These are phyloP conservation scores for Penelope pileata DNA, from an alignment of 2,113 vertebrate species.

Conservation along the genomic window DNA sequence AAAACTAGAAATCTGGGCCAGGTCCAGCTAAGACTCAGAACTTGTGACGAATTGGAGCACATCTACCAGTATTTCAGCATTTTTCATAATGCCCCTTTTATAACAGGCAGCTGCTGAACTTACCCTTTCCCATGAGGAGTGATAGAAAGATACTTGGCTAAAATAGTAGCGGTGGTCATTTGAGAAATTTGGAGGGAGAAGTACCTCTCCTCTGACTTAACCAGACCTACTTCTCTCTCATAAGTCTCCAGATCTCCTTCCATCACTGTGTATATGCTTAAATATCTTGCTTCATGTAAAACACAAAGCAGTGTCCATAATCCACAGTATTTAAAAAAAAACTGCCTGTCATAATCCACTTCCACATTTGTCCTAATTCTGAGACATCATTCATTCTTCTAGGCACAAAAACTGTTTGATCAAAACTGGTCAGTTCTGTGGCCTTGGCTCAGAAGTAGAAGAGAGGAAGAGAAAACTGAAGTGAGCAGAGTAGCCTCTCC, in stretches of 20 bases:
- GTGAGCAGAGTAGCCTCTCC: background rate
- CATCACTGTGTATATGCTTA: background rate
- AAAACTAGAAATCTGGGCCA: slow-evolving; percentile 23
- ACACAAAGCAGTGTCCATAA: background rate
- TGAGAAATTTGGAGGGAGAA: background rate
- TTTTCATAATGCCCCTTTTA: background rate
- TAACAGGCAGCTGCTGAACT: background rate
- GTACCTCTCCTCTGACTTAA: background rate
- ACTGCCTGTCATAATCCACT: background rate
- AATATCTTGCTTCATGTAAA: background rate
- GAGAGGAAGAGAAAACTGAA: background rate
- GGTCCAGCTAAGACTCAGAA: slow-evolving; percentile 5
- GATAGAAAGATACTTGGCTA: slow-evolving; percentile 4
- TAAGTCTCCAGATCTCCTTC: background rate
- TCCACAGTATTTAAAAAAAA: background rate
- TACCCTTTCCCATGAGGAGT: background rate
- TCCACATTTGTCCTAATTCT: background rate
- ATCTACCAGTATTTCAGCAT: background rate
- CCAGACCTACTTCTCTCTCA: background rate
- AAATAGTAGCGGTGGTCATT: background rate
- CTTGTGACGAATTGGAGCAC: background rate
- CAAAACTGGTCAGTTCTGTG: background rate
- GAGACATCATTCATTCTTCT: background rate
- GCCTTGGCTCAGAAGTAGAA: background rate
- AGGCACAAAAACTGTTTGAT: background rate